Evolutionary conservation across 2,888 invertebrate species (phyloP).

Genomic region (Dicyrtomina minuta): DNA sequence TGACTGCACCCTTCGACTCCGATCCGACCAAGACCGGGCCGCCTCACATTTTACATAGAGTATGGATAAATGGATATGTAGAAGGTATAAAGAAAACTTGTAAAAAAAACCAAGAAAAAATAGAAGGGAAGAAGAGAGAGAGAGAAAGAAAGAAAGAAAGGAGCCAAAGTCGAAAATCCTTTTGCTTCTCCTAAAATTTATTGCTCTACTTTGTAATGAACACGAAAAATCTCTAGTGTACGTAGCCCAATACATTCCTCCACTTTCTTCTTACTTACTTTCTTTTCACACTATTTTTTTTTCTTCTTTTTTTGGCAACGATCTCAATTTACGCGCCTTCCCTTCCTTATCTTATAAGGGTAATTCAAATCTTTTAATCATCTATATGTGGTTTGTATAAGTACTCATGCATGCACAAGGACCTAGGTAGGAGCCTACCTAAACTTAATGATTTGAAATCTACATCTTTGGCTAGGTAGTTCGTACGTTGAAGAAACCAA

Average conservation of each 20-base stretch:
- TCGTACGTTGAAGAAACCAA: too few relatives aligned
- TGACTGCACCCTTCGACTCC: too few relatives aligned
- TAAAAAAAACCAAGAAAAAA: neutral
- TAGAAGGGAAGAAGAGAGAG: too few relatives aligned
- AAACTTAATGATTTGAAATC: too few relatives aligned
- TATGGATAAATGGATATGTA: too few relatives aligned
- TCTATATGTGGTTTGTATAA: neutral
- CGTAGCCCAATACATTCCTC: conserved; percentile 30
- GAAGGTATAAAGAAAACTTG: too few relatives aligned
- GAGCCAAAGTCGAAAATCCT: conserved; percentile 33
- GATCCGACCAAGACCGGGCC: too few relatives aligned
- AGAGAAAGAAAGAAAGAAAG: conserved; percentile 6
- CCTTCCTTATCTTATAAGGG: neutral
- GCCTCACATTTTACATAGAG: too few relatives aligned
- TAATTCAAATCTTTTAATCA: neutral
- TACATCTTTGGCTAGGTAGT: too few relatives aligned
- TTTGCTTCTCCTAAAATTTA: conserved; percentile 29
- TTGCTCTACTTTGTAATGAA: conserved; percentile 34
- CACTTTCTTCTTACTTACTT: conserved; percentile 17
- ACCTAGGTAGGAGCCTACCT: too few relatives aligned
- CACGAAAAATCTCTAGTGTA: conserved; percentile 32
- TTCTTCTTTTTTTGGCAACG: conserved; percentile 21
- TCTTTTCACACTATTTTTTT: conserved; percentile 3
- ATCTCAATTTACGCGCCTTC: conserved; percentile 13
- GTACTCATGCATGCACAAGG: neutral